Percentiles rank a stretch among this genome's conserved stretches.
Conservation (phyloP, 2,113 vertebrate genomes). For the Rhinopithecus roxellana region DNA sequence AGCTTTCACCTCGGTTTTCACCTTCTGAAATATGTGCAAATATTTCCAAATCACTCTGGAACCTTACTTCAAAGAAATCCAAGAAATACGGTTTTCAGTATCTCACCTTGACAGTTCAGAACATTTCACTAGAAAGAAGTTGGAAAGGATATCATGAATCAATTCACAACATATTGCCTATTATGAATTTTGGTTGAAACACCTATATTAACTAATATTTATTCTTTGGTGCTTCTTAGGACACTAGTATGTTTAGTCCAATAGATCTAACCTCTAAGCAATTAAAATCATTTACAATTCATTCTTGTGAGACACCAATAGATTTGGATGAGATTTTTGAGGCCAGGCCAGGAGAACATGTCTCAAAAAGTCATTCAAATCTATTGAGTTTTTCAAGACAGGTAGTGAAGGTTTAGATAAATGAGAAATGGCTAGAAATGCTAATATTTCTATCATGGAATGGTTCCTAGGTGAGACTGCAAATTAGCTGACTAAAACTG, state of each 20-base stretch:
- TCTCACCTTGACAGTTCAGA: not conserved
- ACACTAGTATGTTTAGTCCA: not conserved
- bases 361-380: not conserved
- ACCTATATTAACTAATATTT: not conserved
- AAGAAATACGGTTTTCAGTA: not conserved
- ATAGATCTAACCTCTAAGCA: not conserved
- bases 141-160: not conserved
- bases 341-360: not conserved
- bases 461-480: not conserved
- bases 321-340: too few species aligned
- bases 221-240: not conserved
- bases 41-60: not conserved
- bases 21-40: not conserved
- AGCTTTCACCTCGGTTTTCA: not conserved
- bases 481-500: not conserved
- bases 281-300: not conserved
- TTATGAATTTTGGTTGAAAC: not conserved
- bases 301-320: not conserved
- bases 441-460: not conserved
- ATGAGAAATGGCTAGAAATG: not conserved
- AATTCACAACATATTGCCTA: not conserved
- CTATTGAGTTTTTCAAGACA: not conserved
- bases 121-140: not conserved
- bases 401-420: not conserved
- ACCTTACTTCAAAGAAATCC: not conserved